Evolutionary conservation across 2,888 invertebrate species (phyloP), one percentile per base, ranked within the genome.

Genomic region (Amitus sp.): DNA sequence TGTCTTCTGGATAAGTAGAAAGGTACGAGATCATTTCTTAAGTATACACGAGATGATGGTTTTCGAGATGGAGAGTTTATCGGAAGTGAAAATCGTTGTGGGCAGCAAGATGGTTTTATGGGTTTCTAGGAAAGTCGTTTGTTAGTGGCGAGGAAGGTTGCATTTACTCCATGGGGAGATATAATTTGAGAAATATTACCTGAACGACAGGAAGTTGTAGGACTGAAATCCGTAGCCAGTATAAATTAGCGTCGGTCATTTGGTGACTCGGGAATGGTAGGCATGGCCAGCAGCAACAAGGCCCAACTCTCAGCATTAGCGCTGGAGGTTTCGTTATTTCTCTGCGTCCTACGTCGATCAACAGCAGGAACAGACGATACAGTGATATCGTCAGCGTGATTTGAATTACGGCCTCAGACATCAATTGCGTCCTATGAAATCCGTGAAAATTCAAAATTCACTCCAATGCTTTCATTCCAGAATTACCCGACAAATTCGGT

Each of bases 211-310:
- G 89, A 75, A 91, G 84, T 79, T 91, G 91, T 46, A 91, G 83
- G 39, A 90, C 87, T 60, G 89, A 79, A 70, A 87, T 83, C 58
- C 89, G 83, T 28, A 82, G 72, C 79, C 78, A 77, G 56, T 73
- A 73, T 73, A 82, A 73, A 76, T 78, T 78, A 69, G 73, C 66
- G 28, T 75, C 70, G 68, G 73, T 78, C 76, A 80, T 77, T 64
- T 78, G 66, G 54, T 75, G 72, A 34, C 48, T 65, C 18, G 82
- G 79, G 65, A 80, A 76, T 59, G 90, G 90, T 55, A 91, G 76
- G 66, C 83, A 83, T 0, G 90, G 90, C 88, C 88, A 90, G 73
- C 91, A 91, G 77, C 91, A 91, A 75, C 90, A 90, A 1, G 91
- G 91, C 19, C 87, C 85, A 43, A 65, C 65, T 42, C 86, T 83